A percentile compares a stretch with the other conserved stretches of the same genome.
phyloP scores from a whole-genome alignment of 2,888 invertebrate genomes.

The Apamea anceps region DNA sequence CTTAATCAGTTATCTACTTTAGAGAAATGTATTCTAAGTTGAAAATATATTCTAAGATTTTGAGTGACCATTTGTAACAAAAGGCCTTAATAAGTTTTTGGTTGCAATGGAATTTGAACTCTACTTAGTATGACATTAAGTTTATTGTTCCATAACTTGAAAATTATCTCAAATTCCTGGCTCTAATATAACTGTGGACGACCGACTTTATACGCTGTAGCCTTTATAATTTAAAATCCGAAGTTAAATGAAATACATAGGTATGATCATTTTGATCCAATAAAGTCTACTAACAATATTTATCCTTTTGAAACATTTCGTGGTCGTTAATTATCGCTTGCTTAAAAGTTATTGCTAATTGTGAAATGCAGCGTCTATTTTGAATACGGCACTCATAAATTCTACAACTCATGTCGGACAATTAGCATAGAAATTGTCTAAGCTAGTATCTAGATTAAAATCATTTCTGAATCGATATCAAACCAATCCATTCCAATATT shows the following conservation, averaged over 20 bases:
- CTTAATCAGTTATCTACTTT: no score
- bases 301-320: neutral
- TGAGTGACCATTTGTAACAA: no score
- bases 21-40: no score
- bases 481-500: neutral
- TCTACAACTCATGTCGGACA: neutral
- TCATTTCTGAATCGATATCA: neutral
- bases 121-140: no score
- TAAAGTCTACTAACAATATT: neutral
- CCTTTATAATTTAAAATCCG: neutral
- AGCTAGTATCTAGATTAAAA: neutral
- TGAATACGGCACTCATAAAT: neutral
- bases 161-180: no score
- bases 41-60: no score
- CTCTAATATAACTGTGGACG: no score
- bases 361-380: neutral
- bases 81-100: no score
- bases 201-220: neutral
- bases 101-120: no score
- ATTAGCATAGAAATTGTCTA: conserved; percentile 10
- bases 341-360: neutral
- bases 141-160: no score
- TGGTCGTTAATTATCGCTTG: neutral
- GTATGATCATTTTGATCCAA: neutral
- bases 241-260: neutral